Evolutionary conservation across 2,797 vertebrate species (phyloP), one percentile per base, ranked within the genome.

Genomic region (Avahi laniger): DNA sequence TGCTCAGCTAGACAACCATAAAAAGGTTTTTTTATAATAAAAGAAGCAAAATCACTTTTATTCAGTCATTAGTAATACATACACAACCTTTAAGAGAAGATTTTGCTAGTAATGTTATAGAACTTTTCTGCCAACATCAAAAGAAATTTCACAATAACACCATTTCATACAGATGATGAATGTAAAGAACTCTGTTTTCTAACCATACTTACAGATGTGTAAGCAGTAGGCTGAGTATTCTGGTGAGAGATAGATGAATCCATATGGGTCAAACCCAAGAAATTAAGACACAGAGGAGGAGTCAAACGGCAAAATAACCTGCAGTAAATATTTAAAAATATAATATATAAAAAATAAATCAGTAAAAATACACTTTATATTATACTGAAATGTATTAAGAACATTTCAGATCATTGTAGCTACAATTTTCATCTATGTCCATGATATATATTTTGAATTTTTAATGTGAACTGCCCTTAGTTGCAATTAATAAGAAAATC

Each of bases 291-390:
- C n/a, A 99, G 98, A 7, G 99, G 99, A 76, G 99, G 99, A 89
- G 99, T 99, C 93, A 99, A 98, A 89, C 99, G 99, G 94, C 99
- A 99, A 98, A 99, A 99, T 92, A 99, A 98, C 99, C 99, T 99
- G 97, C 12, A 96, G 33, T 87, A 94, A 8, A 30, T 61, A 65
- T 52, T 93, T n/a, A 91, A 93, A 97, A 96, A 63, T 97, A 94
- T 65, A 41, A 63, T 97, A 94, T 65, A 41, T 41, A 67, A 96
- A 84, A 93, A 87, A 80, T 57, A 83, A 76, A 75, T 35, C 35
- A 91, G 50, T 7, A 65, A 96, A 96, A 82, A 70, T 15, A 91
- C 15, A 88, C 73, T 84, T 82, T 83, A 46, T 3, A 79, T 43
- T 92, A 87, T 81, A 81, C 22, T 82, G n/a, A 95, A 18, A 87